Evolutionary conservation across 2,888 invertebrate species (phyloP).

Genomic region (Chalcosyrphus nemorum): DNA sequence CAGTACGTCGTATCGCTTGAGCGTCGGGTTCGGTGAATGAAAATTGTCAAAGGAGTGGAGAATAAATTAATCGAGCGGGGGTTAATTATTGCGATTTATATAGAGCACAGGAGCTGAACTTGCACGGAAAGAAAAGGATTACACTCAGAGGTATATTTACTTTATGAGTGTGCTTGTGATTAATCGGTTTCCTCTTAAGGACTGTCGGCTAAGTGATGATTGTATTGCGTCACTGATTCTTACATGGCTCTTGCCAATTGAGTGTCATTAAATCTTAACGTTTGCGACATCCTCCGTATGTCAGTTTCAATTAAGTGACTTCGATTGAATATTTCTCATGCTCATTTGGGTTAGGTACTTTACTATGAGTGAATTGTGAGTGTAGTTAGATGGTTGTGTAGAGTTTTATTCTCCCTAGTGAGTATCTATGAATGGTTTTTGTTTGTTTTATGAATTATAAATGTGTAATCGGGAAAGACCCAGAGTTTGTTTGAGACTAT

Average conservation of each 20-base stretch:
- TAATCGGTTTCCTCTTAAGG: background rate
- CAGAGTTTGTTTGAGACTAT: too few species aligned
- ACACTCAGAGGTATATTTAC: conserved; percentile 19
- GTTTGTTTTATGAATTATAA: too few species aligned
- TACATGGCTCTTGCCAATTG: conserved; percentile 48
- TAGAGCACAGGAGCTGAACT: background rate
- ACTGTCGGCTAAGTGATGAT: background rate
- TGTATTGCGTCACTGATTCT: conserved; percentile 40
- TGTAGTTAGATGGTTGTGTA: background rate
- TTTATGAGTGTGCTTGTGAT: background rate
- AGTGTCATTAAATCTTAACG: conserved; percentile 56
- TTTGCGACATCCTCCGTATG: conserved; percentile 16
- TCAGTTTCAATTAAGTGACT: conserved; percentile 41
- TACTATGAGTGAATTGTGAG: background rate
- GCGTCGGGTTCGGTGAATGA: conserved; percentile 12
- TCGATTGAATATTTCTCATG: conserved; percentile 52
- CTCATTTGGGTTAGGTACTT: conserved; percentile 15
- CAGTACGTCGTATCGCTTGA: background rate
- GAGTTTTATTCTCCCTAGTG: background rate
- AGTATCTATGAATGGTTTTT: too few species aligned
- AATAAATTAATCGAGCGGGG: conserved; percentile 5
- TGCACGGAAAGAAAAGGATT: conserved; percentile 3
- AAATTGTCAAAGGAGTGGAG: conserved; percentile 18
- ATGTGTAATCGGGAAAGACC: too few species aligned
- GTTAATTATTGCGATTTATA: conserved; percentile 9